phyloP scores from a whole-genome alignment of 2,797 vertebrate species.

The Pogoniulus pusillus region DNA sequence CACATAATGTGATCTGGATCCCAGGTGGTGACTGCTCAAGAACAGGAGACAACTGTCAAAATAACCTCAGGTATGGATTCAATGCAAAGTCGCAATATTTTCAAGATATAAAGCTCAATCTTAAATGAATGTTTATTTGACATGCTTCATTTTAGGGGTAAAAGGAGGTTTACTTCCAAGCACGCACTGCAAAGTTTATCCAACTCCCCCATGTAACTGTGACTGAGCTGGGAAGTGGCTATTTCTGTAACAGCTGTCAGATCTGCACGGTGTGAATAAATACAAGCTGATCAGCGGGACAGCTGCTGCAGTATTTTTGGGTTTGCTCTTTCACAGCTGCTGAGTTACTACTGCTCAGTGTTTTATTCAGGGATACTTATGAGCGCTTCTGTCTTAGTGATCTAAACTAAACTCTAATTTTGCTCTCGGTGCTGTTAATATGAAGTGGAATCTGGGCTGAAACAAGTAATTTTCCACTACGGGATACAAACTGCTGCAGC shows the following conservation, averaged over 20 bases:
- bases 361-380: not conserved
- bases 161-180: not conserved
- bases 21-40: not conserved
- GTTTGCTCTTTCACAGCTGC: not conserved
- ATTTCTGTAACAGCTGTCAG: conserved; percentile 1
- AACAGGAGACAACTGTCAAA: not conserved
- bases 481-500: not conserved
- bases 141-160: not conserved
- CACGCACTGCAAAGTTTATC: not conserved
- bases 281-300: not conserved
- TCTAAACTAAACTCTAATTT: not conserved
- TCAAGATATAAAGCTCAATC: not conserved
- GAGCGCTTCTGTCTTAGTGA: not conserved
- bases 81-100: not conserved
- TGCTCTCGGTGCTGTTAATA: not conserved
- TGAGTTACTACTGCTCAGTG: not conserved
- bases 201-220: not conserved
- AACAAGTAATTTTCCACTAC: not conserved
- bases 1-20: not conserved
- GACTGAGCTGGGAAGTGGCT: not conserved
- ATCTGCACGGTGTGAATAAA: not conserved
- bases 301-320: conserved; percentile 25
- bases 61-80: not conserved
- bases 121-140: not conserved
- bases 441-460: not conserved